Evolutionary conservation across 2,888 invertebrate genomes (phyloP), one percentile per base, ranked within the genome.

Genomic region (Spisula subtruncata): DNA sequence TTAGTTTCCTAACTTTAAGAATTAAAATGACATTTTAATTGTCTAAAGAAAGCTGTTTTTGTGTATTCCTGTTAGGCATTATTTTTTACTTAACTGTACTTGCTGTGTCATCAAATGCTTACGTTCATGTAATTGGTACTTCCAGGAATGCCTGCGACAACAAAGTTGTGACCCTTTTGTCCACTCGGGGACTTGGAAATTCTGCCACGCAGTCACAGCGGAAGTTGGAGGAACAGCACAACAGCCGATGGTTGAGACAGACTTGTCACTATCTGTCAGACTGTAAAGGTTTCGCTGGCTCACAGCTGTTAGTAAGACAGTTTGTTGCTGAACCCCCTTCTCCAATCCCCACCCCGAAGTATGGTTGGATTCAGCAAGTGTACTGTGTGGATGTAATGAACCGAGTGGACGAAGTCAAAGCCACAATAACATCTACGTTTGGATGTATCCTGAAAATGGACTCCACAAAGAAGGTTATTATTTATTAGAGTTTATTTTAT

Each of bases 401-500:
- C 14, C 29, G 94, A 12, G n/a, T 93, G n/a, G 90, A 90, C 32
- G 93, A 92, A 18, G 87, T 93, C 10, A 94, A 94, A 86, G 93
- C 93, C 6, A 71, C 88, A 18, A 92, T 94, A 5, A 94, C 93
- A 0, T 92, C 93, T 0, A 83, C 86, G 1, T 93, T 90, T 86
- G 94, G 94, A 0, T 14, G 56, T 2, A 81, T 94, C 29, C 80
- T 94, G 12, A 94, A 94, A 66, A 89, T 94, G 75, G 94, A 94
- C 71, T 94, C 94, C 20, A 94, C 94, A 0, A 94, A 93, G 80
- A 93, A 94, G 79, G 91, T 93, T 54, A 16, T 0, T n/a, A n/a
- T n/a, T n/a, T n/a, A n/a, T n/a, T n/a, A n/a, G n/a, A n/a, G n/a
- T n/a, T n/a, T n/a, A n/a, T n/a, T n/a, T n/a, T 60, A 18, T 48